Evolutionary conservation across 1,140 invertebrate species (phyloP), one percentile per base, ranked within the genome.

Genomic region (Trachymyrmex septentrionalis): DNA sequence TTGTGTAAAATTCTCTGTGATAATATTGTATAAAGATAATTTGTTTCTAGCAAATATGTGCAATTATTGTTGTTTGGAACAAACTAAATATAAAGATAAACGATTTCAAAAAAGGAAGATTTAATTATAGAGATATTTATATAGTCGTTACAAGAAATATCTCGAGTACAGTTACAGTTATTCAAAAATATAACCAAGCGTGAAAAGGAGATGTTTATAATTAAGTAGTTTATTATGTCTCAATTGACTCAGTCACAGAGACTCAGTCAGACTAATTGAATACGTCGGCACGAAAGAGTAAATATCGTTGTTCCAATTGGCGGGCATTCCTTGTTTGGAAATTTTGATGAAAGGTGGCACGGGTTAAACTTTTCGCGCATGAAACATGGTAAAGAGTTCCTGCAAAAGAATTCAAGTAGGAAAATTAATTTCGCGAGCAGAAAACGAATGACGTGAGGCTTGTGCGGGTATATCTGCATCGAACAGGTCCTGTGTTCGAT

Each of bases 391-490:
- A 34, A 82, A 82, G 34, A 82, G 34, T 82, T 82, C 7, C 53
- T 27, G 14, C 38, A 27, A 5, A 84, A 84, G 80, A 84, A 84
- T 82, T 61, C 24, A 19, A 27, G 9, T 30, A 38, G 24, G 64
- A 61, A 38, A 84, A 75, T 84, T 73, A 84, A 84, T 84, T 84
- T 84, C 69, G n/a, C 80, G 69, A 50, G 24, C 55, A 55, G 27
- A 24, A 48, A 80, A 67, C 38, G 55, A 27, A 75, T 24, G 67
- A 57, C 24, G 48, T 66, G 38, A 50, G 44, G 21, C 66, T 30
- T 5, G 59, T 21, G 53, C 55, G 38, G 10, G 34, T 27, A 14
- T 44, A 24, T 44, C 4, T 4, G 78, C 66, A 12, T 69, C 77
- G 77, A 48, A 44, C 12, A n/a, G 16, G n/a, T 24, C 61, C 61